phyloP scores from a whole-genome alignment of 2,113 vertebrate genomes.

The Entelurus aequoreus region DNA sequence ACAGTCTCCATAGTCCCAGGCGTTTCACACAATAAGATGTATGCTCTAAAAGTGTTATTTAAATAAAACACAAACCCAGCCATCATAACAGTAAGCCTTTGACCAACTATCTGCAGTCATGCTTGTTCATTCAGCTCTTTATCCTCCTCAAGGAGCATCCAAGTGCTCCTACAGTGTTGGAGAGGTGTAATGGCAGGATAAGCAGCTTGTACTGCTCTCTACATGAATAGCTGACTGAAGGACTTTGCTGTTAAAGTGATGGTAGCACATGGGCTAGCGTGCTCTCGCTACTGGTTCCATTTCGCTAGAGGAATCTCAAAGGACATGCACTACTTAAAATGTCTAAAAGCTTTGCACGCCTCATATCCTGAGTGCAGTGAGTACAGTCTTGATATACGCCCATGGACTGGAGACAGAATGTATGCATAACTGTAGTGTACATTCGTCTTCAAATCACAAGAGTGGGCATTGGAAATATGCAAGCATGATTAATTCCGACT shows the following conservation, averaged over 20 bases:
- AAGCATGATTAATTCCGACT: conserved; percentile 38
- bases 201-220: conserved; percentile 30
- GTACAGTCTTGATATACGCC: background rate
- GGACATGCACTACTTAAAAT: conserved; percentile 38
- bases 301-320: conserved; percentile 33
- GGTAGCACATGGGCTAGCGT: conserved; percentile 21
- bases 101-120: conserved; percentile 24
- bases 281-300: conserved; percentile 44
- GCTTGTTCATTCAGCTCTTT: conserved; percentile 23
- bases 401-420: conserved; percentile 13
- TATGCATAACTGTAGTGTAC: conserved; percentile 25
- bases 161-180: conserved; percentile 32
- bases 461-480: conserved; percentile 52
- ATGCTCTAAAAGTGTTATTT: conserved; percentile 35
- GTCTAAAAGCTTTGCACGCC: conserved; percentile 21
- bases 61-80: conserved; percentile 11
- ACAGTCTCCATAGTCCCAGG: background rate
- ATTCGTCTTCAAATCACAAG: conserved; percentile 22
- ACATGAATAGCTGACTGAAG: conserved; percentile 40
- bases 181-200: conserved; percentile 31
- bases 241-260: conserved; percentile 26
- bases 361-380: conserved; percentile 12
- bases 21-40: conserved; percentile 39
- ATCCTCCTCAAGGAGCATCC: conserved; percentile 29
- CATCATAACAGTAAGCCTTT: conserved; percentile 4